Conservation (phyloP, 2,888 invertebrate species). For the Erebia palarica region DNA sequence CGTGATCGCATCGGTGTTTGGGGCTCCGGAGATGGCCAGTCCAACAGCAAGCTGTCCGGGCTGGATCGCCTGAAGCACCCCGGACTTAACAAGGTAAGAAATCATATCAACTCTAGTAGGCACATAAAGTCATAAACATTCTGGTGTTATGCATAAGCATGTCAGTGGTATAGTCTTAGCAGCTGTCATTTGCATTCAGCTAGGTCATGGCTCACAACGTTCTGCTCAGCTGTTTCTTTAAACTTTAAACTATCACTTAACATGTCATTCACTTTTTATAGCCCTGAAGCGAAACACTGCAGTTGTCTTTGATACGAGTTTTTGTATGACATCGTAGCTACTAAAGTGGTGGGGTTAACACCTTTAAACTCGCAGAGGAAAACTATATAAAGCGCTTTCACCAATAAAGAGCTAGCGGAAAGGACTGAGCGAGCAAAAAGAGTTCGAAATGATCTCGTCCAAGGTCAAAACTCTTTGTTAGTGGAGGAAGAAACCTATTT, state of each 20-base stretch:
- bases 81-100: slow-evolving; percentile 85
- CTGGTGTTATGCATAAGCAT: not conserved
- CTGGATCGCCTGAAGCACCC: slow-evolving; percentile 86
- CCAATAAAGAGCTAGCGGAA: too few relatives aligned
- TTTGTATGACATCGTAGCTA: not conserved
- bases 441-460: too few relatives aligned
- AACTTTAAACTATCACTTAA: slow-evolving; percentile 44
- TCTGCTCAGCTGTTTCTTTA: slow-evolving; percentile 32
- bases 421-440: too few relatives aligned
- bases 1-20: slow-evolving; percentile 85
- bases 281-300: slow-evolving; percentile 4
- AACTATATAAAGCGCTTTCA: too few relatives aligned
- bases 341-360: too few relatives aligned
- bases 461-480: too few relatives aligned
- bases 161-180: not conserved
- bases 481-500: too few relatives aligned
- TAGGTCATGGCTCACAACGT: slow-evolving; percentile 32
- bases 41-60: slow-evolving; percentile 82
- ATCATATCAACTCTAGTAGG: not conserved
- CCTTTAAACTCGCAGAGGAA: too few relatives aligned
- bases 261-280: slow-evolving; percentile 41
- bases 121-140: not conserved
- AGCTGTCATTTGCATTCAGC: slow-evolving; percentile 17
- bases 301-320: slow-evolving; percentile 50
- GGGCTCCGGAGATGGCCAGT: slow-evolving; percentile 82